Conservation (phyloP, 2,113 vertebrate genomes). For the Psilopsiagon aymara region DNA sequence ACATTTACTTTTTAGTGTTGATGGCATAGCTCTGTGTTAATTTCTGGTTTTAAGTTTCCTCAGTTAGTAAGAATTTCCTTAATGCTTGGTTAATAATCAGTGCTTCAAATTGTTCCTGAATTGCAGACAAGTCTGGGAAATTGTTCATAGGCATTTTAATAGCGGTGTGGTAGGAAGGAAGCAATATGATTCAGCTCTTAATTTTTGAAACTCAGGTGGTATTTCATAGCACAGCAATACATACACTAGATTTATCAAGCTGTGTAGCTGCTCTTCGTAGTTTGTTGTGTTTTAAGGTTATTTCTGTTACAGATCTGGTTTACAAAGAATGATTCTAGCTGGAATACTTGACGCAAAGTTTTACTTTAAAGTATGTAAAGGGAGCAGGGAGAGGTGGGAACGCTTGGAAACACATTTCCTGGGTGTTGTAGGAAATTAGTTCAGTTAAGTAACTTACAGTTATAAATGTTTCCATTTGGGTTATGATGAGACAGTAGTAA, state of each 20-base stretch:
- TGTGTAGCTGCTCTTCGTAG: not conserved
- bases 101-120: not conserved
- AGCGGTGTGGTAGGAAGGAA: not conserved
- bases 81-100: not conserved
- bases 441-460: not conserved
- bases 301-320: not conserved
- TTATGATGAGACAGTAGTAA: not conserved
- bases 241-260: not conserved
- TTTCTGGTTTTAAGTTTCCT: not conserved
- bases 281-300: not conserved
- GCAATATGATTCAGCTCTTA: not conserved
- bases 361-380: not conserved
- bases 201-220: not conserved
- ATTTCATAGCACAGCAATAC: not conserved
- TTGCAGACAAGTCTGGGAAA: not conserved
- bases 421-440: not conserved
- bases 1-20: not conserved
- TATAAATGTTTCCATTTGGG: not conserved
- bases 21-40: not conserved
- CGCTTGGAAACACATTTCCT: not conserved
- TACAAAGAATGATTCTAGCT: not conserved
- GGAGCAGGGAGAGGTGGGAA: accelerated
- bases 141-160: not conserved
- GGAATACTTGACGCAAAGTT: not conserved
- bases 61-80: not conserved